phyloP scores from a whole-genome alignment of 2,113 vertebrate genomes.

The Oryzias melastigma region DNA sequence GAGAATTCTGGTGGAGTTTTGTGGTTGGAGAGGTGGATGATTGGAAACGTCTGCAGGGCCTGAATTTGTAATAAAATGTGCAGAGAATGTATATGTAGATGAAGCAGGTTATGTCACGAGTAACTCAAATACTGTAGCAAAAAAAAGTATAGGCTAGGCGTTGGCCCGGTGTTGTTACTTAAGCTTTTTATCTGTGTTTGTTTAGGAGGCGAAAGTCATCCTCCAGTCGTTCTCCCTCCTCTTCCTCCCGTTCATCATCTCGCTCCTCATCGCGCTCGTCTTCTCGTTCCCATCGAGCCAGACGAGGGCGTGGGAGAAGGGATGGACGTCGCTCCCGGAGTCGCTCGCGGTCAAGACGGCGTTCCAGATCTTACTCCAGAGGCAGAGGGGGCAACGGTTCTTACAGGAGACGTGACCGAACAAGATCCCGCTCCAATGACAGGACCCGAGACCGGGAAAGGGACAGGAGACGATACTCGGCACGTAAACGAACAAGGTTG shows the following conservation, averaged over 20 bases:
- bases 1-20: conserved; percentile 35
- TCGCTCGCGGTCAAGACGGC: conserved; percentile 79
- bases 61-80: neutral
- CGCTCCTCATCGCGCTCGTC: conserved; percentile 82
- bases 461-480: conserved; percentile 75
- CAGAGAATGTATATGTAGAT: conserved; percentile 5
- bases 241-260: conserved; percentile 79
- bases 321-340: conserved; percentile 75
- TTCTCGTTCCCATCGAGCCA: conserved; percentile 81
- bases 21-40: conserved; percentile 40
- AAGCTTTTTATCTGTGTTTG: conserved; percentile 50
- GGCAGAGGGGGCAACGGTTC: conserved; percentile 72
- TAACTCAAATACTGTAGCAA: neutral
- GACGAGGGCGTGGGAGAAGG: conserved; percentile 75
- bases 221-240: conserved; percentile 74
- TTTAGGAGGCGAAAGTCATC: conserved; percentile 79
- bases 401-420: conserved; percentile 80
- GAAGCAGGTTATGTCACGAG: conserved; percentile 10
- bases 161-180: conserved; percentile 23
- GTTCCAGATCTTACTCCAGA: conserved; percentile 79
- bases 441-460: conserved; percentile 68
- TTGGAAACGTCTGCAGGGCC: conserved; percentile 1
- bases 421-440: conserved; percentile 78
- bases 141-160: conserved; percentile 35
- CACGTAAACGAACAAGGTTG: conserved; percentile 73